Conservation (phyloP, 2,797 vertebrate species). For the Microctenopoma steveboyesi region DNA sequence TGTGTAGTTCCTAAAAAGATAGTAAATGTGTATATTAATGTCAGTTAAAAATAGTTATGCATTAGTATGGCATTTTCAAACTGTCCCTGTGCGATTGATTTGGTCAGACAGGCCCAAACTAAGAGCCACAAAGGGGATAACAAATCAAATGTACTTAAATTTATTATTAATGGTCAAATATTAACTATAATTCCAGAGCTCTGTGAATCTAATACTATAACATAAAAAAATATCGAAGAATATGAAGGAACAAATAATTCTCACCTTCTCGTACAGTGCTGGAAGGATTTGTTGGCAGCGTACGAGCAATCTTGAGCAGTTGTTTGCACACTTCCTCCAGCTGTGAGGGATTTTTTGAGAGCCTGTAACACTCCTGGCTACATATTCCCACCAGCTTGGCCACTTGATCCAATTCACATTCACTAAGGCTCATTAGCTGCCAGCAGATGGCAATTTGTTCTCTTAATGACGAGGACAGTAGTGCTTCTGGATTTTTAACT, state of each 20-base stretch:
- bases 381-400: slow-evolving; percentile 61
- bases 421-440: slow-evolving; percentile 78
- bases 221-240: not conserved
- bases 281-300: slow-evolving; percentile 34
- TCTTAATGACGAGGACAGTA: slow-evolving; percentile 72
- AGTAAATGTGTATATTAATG: not conserved
- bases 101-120: no score
- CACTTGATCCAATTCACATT: slow-evolving; percentile 68
- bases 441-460: slow-evolving; percentile 77
- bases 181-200: not conserved
- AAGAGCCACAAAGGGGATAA: no score
- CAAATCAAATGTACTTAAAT: no score
- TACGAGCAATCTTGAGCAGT: slow-evolving; percentile 69
- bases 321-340: slow-evolving; percentile 75
- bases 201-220: not conserved
- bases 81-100: no score
- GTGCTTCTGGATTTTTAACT: slow-evolving; percentile 77
- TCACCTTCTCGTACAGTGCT: slow-evolving; percentile 58
- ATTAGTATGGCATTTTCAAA: no score
- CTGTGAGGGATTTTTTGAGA: slow-evolving; percentile 60
- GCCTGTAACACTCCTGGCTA: slow-evolving; percentile 63
- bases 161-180: not conserved
- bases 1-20: slow-evolving; percentile 56
- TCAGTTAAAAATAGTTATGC: no score
- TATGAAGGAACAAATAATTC: slow-evolving; percentile 17